phyloP scores from a whole-genome alignment of 2,113 vertebrate species.

The Neogale vison region DNA sequence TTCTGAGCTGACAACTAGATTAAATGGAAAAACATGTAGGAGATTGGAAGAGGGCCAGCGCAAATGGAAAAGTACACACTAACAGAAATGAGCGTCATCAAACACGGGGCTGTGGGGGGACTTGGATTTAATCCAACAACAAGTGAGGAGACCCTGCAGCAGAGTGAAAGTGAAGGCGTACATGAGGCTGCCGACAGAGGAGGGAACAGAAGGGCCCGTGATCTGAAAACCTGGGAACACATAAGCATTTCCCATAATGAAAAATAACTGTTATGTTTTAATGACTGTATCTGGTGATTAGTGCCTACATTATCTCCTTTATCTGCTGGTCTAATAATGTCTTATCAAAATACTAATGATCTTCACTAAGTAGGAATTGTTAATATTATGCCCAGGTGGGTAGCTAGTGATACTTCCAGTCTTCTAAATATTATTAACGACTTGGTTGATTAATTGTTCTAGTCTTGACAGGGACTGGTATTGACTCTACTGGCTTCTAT shows the following conservation, averaged over 20 bases:
- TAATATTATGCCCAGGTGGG: not conserved
- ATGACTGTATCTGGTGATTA: not conserved
- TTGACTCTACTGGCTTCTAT: not conserved
- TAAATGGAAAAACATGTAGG: slow-evolving; percentile 71
- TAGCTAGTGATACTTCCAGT: not conserved
- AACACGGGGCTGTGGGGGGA: slow-evolving; percentile 37
- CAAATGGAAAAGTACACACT: slow-evolving; percentile 66
- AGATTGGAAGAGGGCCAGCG: slow-evolving; percentile 61
- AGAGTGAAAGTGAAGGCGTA: not conserved
- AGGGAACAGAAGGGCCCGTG: not conserved
- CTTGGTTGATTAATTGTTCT: slow-evolving; percentile 25
- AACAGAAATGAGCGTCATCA: slow-evolving; percentile 64
- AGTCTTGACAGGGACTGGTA: slow-evolving; percentile 30
- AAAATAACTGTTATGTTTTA: not conserved
- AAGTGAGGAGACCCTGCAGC: slow-evolving; percentile 15
- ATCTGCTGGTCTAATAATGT: slow-evolving; percentile 32
- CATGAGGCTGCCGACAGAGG: not conserved
- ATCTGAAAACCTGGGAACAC: not conserved
- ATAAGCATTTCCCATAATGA: not conserved
- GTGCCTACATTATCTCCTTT: not conserved
- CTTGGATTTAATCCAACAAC: slow-evolving; percentile 51
- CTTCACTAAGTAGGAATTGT: not conserved
- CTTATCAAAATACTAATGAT: slow-evolving; percentile 50
- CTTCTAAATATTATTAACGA: slow-evolving; percentile 57
- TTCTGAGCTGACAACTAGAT: slow-evolving; percentile 65